These are phyloP conservation scores for Escarpia spicata DNA, from an alignment of 2,888 invertebrate genomes.

Conservation along the genomic window DNA sequence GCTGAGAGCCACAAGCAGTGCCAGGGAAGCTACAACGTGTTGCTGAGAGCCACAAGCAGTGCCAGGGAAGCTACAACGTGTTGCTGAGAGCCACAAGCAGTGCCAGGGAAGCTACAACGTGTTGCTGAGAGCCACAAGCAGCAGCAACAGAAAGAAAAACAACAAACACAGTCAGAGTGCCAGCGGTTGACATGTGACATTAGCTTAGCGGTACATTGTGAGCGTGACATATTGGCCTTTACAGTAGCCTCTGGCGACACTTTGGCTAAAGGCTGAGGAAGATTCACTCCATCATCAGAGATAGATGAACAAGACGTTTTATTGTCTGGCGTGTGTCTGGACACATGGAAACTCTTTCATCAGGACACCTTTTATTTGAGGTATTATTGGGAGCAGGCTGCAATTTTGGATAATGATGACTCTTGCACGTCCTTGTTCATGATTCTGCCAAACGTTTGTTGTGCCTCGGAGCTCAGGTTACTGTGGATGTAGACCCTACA, in stretches of 20 bases:
- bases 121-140: background rate
- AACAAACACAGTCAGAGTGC: no score
- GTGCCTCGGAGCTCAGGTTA: no score
- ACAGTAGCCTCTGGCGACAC: background rate
- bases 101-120: background rate
- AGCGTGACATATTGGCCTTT: constrained; percentile 4
- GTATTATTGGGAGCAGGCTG: background rate
- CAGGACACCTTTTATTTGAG: background rate
- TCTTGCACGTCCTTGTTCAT: no score
- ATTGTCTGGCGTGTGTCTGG: background rate
- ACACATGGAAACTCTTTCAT: background rate
- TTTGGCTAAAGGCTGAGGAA: background rate
- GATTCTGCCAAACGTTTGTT: no score
- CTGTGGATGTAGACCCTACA: no score
- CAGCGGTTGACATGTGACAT: background rate
- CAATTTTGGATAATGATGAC: no score
- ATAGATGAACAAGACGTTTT: background rate
- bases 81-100: background rate
- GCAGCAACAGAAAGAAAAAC: no score
- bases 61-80: background rate
- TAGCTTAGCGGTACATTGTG: background rate
- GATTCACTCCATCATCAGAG: background rate
- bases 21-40: background rate
- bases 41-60: background rate
- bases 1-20: background rate